phyloP scores from a whole-genome alignment of 2,888 invertebrate species.

The Lapara coniferarum region DNA sequence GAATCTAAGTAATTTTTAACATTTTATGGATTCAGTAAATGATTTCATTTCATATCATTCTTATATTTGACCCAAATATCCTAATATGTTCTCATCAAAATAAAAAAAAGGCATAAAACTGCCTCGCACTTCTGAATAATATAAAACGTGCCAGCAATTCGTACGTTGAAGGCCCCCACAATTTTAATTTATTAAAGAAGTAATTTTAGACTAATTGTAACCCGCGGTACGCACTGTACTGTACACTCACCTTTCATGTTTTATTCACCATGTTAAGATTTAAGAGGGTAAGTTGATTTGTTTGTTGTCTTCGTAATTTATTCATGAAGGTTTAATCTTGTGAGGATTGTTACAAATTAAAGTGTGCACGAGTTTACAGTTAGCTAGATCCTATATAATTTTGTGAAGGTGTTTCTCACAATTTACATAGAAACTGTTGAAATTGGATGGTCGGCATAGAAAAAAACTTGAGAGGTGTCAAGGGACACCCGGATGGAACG shows the following conservation, averaged over 20 bases:
- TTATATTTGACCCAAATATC: too few species aligned
- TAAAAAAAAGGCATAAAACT: conserved; percentile 40
- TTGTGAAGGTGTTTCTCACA: too few species aligned
- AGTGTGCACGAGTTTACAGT: too few species aligned
- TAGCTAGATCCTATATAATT: too few species aligned
- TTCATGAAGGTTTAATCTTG: background rate
- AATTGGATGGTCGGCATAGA: too few species aligned
- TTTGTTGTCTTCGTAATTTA: background rate
- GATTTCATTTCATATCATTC: background rate
- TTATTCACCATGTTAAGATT: conserved; percentile 40
- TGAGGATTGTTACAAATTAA: background rate
- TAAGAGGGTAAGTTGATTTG: conserved; percentile 8
- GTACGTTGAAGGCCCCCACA: conserved; percentile 47
- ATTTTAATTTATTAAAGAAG: conserved; percentile 62
- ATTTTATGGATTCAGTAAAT: too few species aligned
- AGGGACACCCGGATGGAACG: too few species aligned
- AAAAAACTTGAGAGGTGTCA: too few species aligned
- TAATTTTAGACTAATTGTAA: conserved; percentile 61
- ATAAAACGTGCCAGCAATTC: conserved; percentile 47
- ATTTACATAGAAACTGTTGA: too few species aligned
- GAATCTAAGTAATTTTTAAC: too few species aligned
- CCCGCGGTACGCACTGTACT: conserved; percentile 30
- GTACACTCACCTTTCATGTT: conserved; percentile 40
- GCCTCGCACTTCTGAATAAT: conserved; percentile 53
- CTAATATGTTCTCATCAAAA: background rate